A percentile compares a stretch with the other conserved stretches of the same genome.
phyloP scores from a whole-genome alignment of 1,140 invertebrate species.

The Plutomurus gul region DNA sequence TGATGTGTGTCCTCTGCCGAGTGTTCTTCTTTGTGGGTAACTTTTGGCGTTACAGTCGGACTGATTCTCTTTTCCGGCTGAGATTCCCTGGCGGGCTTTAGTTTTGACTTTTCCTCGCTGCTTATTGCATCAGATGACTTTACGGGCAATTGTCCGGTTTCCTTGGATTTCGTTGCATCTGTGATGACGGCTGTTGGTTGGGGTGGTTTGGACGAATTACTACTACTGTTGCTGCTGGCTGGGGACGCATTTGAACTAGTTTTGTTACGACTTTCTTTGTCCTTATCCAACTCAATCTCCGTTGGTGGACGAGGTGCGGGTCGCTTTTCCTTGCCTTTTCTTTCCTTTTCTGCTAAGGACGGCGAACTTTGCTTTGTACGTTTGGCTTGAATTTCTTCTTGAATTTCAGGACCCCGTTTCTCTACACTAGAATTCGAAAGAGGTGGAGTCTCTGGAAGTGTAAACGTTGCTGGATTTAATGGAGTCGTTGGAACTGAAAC shows the following conservation, averaged over 20 bases:
- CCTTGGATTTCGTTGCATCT: background rate
- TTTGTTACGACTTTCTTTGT: background rate
- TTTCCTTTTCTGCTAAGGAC: conserved; percentile 22
- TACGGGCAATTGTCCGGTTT: background rate
- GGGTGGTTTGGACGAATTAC: background rate
- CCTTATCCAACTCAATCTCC: conserved; percentile 24
- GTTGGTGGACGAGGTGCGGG: conserved; percentile 69
- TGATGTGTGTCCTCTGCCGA: background rate
- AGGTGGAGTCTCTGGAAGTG: conserved; percentile 40
- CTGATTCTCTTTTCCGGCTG: background rate
- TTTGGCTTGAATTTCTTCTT: conserved; percentile 40
- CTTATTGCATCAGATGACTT: background rate
- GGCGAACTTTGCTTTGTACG: conserved; percentile 47
- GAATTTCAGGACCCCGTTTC: conserved; percentile 30
- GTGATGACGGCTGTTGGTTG: background rate
- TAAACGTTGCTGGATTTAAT: conserved; percentile 32
- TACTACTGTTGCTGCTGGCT: background rate
- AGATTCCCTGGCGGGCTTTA: background rate
- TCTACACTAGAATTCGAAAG: conserved; percentile 30
- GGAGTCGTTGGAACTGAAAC: conserved; percentile 40
- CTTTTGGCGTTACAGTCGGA: background rate
- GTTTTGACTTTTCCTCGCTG: background rate
- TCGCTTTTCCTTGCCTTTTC: conserved; percentile 65
- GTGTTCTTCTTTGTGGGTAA: background rate
- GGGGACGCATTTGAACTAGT: conserved; percentile 14